Base-by-base conservation (phyloP, 2,888 invertebrate genomes). In the Rhogogaster chlorosoma region DNA sequence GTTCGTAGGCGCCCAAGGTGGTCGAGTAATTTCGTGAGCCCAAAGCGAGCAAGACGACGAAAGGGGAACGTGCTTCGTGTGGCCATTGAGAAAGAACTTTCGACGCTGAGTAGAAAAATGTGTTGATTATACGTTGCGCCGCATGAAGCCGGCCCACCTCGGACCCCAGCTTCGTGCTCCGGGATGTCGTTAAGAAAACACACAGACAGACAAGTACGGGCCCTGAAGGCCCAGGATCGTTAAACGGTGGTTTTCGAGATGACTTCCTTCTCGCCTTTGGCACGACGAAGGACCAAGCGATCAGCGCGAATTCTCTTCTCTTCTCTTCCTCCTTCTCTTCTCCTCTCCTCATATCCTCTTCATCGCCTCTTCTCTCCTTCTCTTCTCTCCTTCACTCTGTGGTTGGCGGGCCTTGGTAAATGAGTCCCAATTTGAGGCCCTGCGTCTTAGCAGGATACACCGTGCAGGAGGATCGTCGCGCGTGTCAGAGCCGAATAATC, bases 91-190 rank as follows among this genome's bases (percentile, higher is more conserved):
- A 89, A 91, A 90, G 90, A 91, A 90, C 87, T 92, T 92, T 90
- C 91, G 90, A 91, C 90, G 89, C 90, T 89, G 92, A 91, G 92
- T 91, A 93, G 93, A 93, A 93, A 93, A 93, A 93, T 93, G 93
- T 92, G 93, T 93, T 93, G 93, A 93, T 93, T 93, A 93, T 93
- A 93, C 90, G 92, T 93, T 93, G 89, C 88, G 89, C 88, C 87
- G 87, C 85, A 87, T 86, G 86, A 85, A 85, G 85, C 86, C 84
- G 86, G 85, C 86, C 83, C 84, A 88, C 88, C 86, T 89, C 82
- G 87, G 86, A 84, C 85, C 86, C 87, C 85, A 84, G 83, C 85
- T 85, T 85, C 84, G 77, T 64, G 84, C 83, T 84, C 86, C 85
- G 85, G 87, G 87, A 91, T 92, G 92, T 92, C 92, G 92, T 92